These are phyloP conservation scores for Parambassis ranga DNA, from an alignment of 2,797 vertebrate genomes.

Conservation along the genomic window DNA sequence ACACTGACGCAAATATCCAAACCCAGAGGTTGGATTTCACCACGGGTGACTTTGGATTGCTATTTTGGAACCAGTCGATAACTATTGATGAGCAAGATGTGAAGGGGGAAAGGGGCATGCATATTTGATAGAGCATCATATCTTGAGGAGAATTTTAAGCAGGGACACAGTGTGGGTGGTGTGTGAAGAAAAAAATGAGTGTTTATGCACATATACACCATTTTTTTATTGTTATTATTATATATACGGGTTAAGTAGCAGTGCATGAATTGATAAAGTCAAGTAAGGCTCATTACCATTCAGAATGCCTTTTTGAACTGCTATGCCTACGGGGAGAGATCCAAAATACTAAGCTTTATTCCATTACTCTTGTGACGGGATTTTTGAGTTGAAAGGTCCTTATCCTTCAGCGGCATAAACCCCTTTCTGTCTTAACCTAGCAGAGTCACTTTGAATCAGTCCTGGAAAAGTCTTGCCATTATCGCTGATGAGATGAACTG, in stretches of 20 bases:
- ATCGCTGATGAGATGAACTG: slow-evolving; percentile 51
- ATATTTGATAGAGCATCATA: slow-evolving; percentile 71
- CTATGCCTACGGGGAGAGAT: background rate
- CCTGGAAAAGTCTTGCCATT: slow-evolving; percentile 31
- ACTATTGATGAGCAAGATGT: slow-evolving; percentile 75
- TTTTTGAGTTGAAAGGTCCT: slow-evolving; percentile 24
- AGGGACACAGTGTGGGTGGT: slow-evolving; percentile 38
- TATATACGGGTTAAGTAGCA: background rate
- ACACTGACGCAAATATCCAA: slow-evolving; percentile 66
- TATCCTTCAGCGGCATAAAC: slow-evolving; percentile 31
- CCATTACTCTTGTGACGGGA: slow-evolving; percentile 24
- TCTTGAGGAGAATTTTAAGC: slow-evolving; percentile 61
- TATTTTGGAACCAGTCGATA: slow-evolving; percentile 78
- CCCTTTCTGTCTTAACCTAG: slow-evolving; percentile 38
- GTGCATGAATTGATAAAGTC: background rate
- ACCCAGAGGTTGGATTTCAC: slow-evolving; percentile 70
- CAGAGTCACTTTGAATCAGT: slow-evolving; percentile 46
- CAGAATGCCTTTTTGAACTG: background rate
- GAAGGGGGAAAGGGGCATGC: slow-evolving; percentile 59
- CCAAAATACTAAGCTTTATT: slow-evolving; percentile 4
- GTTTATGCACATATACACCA: background rate
- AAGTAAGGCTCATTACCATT: background rate
- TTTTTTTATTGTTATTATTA: slow-evolving; percentile 8
- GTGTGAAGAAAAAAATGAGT: slow-evolving; percentile 10
- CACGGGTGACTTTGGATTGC: slow-evolving; percentile 70